A percentile compares a stretch with the other conserved stretches of the same genome.
phyloP scores from a whole-genome alignment of 2,113 vertebrate species.

The Microtus ochrogaster region DNA sequence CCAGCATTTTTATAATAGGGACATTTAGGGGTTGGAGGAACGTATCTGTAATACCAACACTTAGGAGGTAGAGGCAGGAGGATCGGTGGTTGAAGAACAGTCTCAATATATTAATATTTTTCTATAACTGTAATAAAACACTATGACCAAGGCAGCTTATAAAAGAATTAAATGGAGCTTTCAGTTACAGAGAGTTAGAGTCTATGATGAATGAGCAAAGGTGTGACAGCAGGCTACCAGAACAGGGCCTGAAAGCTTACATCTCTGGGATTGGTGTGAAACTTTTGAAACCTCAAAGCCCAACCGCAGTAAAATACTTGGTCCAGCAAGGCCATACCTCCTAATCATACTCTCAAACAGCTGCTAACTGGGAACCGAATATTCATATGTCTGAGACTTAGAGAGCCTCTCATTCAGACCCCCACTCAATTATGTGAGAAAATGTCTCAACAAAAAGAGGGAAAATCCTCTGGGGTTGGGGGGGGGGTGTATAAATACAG shows the following conservation, averaged over 20 bases:
- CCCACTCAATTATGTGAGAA: not conserved
- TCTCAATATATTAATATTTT: not conserved
- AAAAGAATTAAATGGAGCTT: not conserved
- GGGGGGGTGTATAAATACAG: not conserved
- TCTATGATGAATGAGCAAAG: not conserved
- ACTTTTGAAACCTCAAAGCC: not conserved
- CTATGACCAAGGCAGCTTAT: not conserved
- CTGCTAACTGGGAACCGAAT: not conserved
- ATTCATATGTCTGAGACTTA: not conserved
- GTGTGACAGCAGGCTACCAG: not conserved
- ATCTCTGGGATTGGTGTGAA: not conserved
- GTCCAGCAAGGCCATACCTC: not conserved
- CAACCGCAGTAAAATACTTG: not conserved
- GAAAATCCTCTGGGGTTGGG: not conserved
- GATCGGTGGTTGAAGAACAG: not conserved
- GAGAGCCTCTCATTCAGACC: not conserved
- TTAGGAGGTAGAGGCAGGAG: not conserved
- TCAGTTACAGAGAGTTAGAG: not conserved
- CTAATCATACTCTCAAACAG: not conserved
- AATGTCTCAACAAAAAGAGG: not conserved
- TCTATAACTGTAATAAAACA: not conserved
- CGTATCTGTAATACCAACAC: not conserved
- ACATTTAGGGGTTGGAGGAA: not conserved
- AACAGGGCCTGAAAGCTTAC: not conserved
- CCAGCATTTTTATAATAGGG: not conserved